Percentiles rank a stretch among this genome's conserved stretches.
phyloP scores from a whole-genome alignment of 2,113 vertebrate species.

The Ammodramus savannarum region DNA sequence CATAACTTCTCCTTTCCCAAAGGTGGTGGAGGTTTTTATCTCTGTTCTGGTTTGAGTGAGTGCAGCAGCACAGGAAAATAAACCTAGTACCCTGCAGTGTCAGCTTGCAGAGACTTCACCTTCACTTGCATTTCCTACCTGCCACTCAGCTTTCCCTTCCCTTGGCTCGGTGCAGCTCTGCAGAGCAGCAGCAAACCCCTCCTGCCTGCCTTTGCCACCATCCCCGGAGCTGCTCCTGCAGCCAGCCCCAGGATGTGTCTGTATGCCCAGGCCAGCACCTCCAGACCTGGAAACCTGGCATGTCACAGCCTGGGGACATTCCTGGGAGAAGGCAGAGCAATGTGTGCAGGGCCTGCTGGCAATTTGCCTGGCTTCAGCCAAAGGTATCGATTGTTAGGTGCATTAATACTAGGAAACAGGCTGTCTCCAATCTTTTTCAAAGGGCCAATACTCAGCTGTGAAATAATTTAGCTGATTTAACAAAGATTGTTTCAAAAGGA shows the following conservation, averaged over 20 bases:
- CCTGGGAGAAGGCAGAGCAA: background rate
- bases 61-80: background rate
- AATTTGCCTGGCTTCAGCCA: background rate
- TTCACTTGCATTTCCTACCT: background rate
- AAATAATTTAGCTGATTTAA: background rate
- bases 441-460: background rate
- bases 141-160: background rate
- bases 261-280: background rate
- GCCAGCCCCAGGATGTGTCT: background rate
- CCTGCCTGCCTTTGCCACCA: background rate
- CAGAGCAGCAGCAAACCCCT: background rate
- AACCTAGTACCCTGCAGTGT: rapidly evolving
- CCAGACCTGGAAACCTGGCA: background rate
- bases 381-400: background rate
- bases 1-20: background rate
- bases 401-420: background rate
- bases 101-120: background rate
- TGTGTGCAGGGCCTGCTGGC: background rate
- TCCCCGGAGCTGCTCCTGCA: background rate
- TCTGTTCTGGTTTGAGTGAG: no score
- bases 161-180: background rate
- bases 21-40: background rate
- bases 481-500: background rate
- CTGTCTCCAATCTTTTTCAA: background rate
- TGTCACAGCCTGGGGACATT: background rate